Evolutionary conservation across 2,797 vertebrate genomes (phyloP), one percentile per base, ranked within the genome.

Genomic region (Toxotes lorentzi): DNA sequence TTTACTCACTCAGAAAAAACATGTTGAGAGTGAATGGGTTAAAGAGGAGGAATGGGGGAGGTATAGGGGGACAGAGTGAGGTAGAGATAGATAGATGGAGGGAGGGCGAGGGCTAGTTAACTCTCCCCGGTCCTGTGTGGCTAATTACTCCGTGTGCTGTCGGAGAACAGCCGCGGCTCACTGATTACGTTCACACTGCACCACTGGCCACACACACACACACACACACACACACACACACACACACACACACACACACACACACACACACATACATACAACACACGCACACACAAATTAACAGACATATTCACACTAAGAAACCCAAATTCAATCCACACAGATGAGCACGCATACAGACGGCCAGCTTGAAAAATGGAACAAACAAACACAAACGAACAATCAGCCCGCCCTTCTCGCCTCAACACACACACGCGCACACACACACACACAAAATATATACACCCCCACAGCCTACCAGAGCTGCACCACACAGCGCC

Each of bases 71-170:
- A 54, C 23, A 16, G 62, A 57, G 68, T 34, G 70, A 51, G 75
- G 78, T 41, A 51, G 53, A 43, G 41, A 73, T 47, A 62, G 65
- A 70, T 16, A 45, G 13, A 51, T 51, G 32, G 23, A 76, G 62
- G 68, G 75, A 84, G 74, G 84, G 68, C 51, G 82, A 91, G 91
- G 88, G 85, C 92, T 94, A 90, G 91, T 94, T 95, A 95, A 94
- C 93, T 93, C 91, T 88, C 91, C 85, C 84, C 72, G 62, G 92
- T 93, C 94, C 95, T 94, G 88, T 94, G 93, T 94, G 95, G 92
- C 93, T 96, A 96, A 96, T 96, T 96, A 96, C 92, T 91, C 77
- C 80, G 78, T 86, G 91, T 91, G 91, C 93, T 93, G 91, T 88
- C 80, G 70, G 84, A 92, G 92, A 92, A 88, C 91, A 82, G 86